Evolutionary conservation across 2,888 invertebrate genomes (phyloP).

Genomic region (Phaedon cochleariae): DNA sequence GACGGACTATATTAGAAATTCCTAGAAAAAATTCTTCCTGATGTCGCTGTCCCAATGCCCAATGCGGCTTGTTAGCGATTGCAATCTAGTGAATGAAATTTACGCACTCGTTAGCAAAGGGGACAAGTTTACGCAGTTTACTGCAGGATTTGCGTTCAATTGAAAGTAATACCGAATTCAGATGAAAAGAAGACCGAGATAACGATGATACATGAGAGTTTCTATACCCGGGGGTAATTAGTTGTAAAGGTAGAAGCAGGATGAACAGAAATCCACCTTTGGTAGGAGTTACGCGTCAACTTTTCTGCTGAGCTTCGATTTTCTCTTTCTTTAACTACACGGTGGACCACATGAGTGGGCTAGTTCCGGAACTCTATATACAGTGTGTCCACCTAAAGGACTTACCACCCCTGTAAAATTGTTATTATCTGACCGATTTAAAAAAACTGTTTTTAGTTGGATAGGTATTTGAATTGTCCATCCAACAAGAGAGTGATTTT

Average conservation of each 20-base stretch:
- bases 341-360: too few relatives aligned
- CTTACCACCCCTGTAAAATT: too few relatives aligned
- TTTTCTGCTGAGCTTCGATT: background rate
- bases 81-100: slow-evolving; percentile 27
- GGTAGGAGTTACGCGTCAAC: background rate
- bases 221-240: background rate
- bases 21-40: background rate
- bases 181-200: slow-evolving; percentile 8
- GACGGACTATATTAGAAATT: background rate
- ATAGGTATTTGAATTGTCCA: too few relatives aligned
- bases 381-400: too few relatives aligned
- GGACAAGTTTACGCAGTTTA: slow-evolving; percentile 24
- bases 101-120: slow-evolving; percentile 17
- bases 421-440: too few relatives aligned
- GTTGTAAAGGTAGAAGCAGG: background rate
- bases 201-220: background rate
- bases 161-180: slow-evolving; percentile 24
- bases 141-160: slow-evolving; percentile 14
- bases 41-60: background rate
- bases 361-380: too few relatives aligned
- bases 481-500: too few relatives aligned
- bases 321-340: background rate
- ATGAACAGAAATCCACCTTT: too few relatives aligned
- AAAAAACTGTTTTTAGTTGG: too few relatives aligned
- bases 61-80: slow-evolving; percentile 6